These are phyloP conservation scores for Acanthornis magna DNA, from an alignment of 2,797 vertebrate genomes.

Conservation along the genomic window DNA sequence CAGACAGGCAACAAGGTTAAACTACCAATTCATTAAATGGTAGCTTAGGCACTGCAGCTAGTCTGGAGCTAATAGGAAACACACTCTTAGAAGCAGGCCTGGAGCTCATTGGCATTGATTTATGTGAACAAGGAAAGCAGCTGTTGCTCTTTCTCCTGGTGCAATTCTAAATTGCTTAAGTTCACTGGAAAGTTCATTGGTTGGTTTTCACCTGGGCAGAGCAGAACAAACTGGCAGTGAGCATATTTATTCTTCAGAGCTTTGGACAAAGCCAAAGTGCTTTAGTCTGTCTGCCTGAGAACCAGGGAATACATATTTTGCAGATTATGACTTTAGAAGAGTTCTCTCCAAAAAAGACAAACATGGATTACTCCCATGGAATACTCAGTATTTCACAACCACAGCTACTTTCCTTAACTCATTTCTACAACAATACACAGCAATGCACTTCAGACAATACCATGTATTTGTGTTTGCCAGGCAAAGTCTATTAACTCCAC, in stretches of 20 bases:
- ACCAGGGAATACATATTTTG: not conserved
- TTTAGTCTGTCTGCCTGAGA: not conserved
- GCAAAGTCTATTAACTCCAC: not conserved
- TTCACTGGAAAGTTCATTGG: not conserved
- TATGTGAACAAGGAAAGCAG: not conserved
- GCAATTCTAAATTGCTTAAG: not conserved
- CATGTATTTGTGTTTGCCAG: not conserved
- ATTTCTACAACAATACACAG: not conserved
- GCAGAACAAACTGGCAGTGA: not conserved
- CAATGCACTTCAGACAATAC: not conserved
- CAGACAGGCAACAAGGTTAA: not conserved
- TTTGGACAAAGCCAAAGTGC: not conserved
- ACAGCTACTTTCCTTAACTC: not conserved
- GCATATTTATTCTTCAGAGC: not conserved
- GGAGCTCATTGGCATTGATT: not conserved
- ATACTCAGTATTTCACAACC: not conserved
- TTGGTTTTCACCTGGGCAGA: not conserved
- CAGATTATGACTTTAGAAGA: not conserved
- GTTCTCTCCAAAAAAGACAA: not conserved
- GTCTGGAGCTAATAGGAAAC: not conserved
- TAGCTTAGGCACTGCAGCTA: not conserved
- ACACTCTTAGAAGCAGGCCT: not conserved
- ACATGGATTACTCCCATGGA: not conserved
- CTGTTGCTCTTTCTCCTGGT: not conserved
- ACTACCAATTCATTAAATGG: not conserved